Evolutionary conservation across 92 coral and sea anemone species (phyloP).

Genomic region (Epizoanthus fatuus): DNA sequence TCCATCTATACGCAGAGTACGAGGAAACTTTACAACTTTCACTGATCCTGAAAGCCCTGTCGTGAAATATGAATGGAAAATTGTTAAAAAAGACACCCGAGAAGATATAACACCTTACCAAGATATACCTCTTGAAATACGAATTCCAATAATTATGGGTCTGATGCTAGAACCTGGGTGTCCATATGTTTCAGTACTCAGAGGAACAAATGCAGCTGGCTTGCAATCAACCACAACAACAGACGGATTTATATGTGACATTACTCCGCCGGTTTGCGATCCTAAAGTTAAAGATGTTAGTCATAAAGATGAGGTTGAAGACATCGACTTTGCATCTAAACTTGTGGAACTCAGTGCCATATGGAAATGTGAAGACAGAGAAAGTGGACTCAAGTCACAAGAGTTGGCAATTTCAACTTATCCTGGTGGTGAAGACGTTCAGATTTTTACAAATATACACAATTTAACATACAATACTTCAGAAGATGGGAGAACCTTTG

Average conservation of each 20-base stretch:
- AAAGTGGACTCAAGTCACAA: conserved; percentile 78
- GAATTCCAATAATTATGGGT: conserved; percentile 72
- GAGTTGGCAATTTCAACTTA: conserved; percentile 81
- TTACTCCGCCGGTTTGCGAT: conserved; percentile 71
- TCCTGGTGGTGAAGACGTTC: conserved; percentile 76
- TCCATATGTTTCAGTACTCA: conserved; percentile 59
- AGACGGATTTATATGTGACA: conserved; percentile 83
- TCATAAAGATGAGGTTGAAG: conserved; percentile 49
- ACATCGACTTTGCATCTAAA: conserved; percentile 75
- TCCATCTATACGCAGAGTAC: conserved; percentile 69
- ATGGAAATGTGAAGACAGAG: conserved; percentile 78
- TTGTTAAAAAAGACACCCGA: conserved; percentile 47
- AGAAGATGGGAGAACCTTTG: conserved; percentile 12
- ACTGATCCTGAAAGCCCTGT: conserved; percentile 81
- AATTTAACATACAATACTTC: conserved; percentile 34
- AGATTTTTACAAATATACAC: conserved; percentile 44
- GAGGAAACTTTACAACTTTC: conserved; percentile 73
- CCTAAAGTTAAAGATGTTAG: conserved; percentile 66
- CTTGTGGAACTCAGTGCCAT: conserved; percentile 68
- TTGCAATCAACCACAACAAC: conserved; percentile 65
- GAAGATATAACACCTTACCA: conserved; percentile 63
- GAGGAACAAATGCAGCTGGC: conserved; percentile 88
- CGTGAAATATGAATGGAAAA: conserved; percentile 76
- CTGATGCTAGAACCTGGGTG: conserved; percentile 68
- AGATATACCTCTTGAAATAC: conserved; percentile 68